Percentiles rank a stretch among this genome's conserved stretches.
Evolutionary conservation across 2,888 invertebrate species (phyloP).

Genomic region (Ochropacha duplaris): DNA sequence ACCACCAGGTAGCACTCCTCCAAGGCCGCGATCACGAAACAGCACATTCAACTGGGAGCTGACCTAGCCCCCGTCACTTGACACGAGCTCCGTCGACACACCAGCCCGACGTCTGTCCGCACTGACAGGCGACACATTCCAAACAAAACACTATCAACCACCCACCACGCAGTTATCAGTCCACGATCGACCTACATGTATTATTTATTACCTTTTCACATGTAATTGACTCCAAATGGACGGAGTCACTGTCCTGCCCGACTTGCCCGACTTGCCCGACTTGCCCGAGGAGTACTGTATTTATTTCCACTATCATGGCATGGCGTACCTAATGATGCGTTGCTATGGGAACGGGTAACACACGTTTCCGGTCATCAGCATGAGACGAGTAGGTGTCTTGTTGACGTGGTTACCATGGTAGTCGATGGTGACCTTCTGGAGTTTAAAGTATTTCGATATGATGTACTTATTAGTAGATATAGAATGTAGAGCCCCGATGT

Average conservation of each 20-base stretch:
- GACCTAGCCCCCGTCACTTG: no score
- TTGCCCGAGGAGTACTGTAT: constrained; percentile 14
- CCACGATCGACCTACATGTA: background rate
- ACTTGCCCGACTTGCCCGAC: no score
- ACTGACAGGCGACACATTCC: constrained; percentile 15
- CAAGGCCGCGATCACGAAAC: constrained; percentile 50
- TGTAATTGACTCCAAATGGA: background rate
- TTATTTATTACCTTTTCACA: background rate
- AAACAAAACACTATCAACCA: constrained; percentile 13
- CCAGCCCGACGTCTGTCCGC: constrained; percentile 2
- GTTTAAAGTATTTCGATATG: constrained; percentile 9
- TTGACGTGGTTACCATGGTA: constrained; percentile 23
- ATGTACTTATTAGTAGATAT: background rate
- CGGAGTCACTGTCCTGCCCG: constrained; percentile 18
- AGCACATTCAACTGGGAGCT: constrained; percentile 49
- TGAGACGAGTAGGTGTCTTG: constrained; percentile 7
- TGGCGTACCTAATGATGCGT: constrained; percentile 39
- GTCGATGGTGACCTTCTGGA: constrained; percentile 19
- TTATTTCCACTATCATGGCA: constrained; percentile 26
- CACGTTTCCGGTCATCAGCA: constrained; percentile 41
- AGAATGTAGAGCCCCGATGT: no score
- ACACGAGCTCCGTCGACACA: constrained; percentile 2
- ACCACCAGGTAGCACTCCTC: constrained; percentile 52
- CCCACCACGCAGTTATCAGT: constrained; percentile 5
- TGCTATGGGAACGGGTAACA: constrained; percentile 50